phyloP scores from a whole-genome alignment of 2,888 invertebrate genomes.

The Tipula confusa region DNA sequence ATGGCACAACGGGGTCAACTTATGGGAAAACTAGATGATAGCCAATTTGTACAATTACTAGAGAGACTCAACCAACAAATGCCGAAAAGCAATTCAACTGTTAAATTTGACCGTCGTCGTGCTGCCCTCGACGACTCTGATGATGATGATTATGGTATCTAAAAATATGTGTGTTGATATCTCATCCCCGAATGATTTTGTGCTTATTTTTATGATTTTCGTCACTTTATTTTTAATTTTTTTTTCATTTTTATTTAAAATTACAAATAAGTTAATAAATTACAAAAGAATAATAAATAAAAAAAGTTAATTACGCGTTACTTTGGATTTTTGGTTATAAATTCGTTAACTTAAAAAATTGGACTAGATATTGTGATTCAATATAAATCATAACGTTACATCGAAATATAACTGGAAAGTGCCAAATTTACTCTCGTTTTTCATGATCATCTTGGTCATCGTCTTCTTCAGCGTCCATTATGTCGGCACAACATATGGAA shows the following conservation, averaged over 20 bases:
- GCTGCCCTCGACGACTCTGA: constrained; percentile 85
- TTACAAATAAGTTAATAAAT: constrained; percentile 20
- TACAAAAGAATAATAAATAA: neutral
- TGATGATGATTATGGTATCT: constrained; percentile 53
- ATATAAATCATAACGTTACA: neutral
- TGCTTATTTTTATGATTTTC: neutral
- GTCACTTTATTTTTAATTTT: neutral
- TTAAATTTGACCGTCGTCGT: constrained; percentile 87
- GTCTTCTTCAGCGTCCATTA: constrained; percentile 84
- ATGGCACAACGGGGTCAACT: constrained; percentile 94
- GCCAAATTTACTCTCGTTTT: constrained; percentile 49
- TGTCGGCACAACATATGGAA: constrained; percentile 93
- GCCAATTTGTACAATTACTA: constrained; percentile 76
- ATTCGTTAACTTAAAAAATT: constrained; percentile 9
- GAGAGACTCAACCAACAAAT: constrained; percentile 83
- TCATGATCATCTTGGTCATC: constrained; percentile 54
- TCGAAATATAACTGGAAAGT: neutral
- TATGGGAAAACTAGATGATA: constrained; percentile 74
- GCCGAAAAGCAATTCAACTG: constrained; percentile 70
- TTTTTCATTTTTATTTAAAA: constrained; percentile 3
- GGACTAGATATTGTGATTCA: neutral
- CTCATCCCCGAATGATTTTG: neutral
- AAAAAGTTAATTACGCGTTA: neutral
- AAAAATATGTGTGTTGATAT: too few relatives aligned
- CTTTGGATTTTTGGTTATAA: constrained; percentile 26